Evolutionary conservation across 1,140 invertebrate species (phyloP).

Genomic region (Microplitis mediator): DNA sequence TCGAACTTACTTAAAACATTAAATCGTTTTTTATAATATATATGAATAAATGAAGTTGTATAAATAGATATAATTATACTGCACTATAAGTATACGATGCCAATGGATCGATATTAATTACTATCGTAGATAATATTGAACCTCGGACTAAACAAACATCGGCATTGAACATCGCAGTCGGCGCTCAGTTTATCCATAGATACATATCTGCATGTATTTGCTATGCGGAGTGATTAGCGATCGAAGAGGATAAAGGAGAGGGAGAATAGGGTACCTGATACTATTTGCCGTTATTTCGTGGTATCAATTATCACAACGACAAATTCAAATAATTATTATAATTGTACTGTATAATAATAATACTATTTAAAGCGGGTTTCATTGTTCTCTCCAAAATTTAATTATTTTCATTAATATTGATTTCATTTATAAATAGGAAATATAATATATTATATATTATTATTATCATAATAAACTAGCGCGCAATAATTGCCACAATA

Average conservation of each 20-base stretch:
- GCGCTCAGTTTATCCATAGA: conserved; percentile 11
- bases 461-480: too few relatives aligned
- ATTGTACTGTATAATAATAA: conserved; percentile 59
- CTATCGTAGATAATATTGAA: conserved; percentile 31
- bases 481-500: too few relatives aligned
- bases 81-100: neutral
- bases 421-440: neutral
- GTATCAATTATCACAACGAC: conserved; percentile 60
- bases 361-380: conserved; percentile 41
- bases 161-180: neutral
- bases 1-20: too few relatives aligned
- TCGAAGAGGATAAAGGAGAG: neutral
- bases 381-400: neutral
- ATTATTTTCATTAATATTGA: too few relatives aligned
- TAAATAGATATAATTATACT: neutral
- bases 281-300: conserved; percentile 39
- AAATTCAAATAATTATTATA: conserved; percentile 63
- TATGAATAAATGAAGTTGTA: too few relatives aligned
- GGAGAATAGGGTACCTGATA: neutral
- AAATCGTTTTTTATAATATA: too few relatives aligned
- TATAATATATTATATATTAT: neutral
- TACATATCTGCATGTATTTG: conserved; percentile 20
- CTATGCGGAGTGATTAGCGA: conserved; percentile 27
- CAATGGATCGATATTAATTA: conserved; percentile 29
- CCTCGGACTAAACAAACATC: conserved; percentile 25